Evolutionary conservation across 2,113 vertebrate species (phyloP).

Genomic region (Dasyprocta punctata): DNA sequence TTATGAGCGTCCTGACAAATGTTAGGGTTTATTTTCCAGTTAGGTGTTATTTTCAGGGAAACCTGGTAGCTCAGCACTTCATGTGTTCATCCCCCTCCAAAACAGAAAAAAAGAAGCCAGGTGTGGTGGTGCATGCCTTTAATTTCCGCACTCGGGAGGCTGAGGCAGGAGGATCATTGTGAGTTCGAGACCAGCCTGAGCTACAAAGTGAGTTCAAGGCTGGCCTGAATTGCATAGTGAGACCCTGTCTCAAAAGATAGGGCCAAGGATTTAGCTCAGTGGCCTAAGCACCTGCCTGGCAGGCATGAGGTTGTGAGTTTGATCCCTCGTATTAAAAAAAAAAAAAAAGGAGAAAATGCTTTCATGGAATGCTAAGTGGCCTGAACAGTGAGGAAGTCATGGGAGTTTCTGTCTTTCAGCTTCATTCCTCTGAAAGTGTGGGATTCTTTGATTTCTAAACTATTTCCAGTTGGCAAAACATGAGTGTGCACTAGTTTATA

Average conservation of each 20-base stretch:
- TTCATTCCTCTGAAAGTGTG: conserved; percentile 30
- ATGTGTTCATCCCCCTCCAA: not conserved
- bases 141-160: too few relatives aligned
- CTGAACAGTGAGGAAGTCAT: conserved; percentile 17
- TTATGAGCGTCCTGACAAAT: not conserved
- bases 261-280: too few relatives aligned
- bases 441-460: conserved; percentile 49
- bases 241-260: too few relatives aligned
- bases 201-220: too few relatives aligned
- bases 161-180: too few relatives aligned
- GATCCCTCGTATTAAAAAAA: too few relatives aligned
- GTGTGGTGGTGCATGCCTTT: too few relatives aligned
- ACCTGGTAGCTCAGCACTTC: not conserved
- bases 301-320: too few relatives aligned
- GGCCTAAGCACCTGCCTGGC: too few relatives aligned
- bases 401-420: not conserved
- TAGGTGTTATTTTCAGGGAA: not conserved
- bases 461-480: conserved; percentile 14
- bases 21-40: not conserved
- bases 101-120: not conserved
- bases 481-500: not conserved
- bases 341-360: too few relatives aligned
- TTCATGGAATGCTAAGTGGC: not conserved
- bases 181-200: too few relatives aligned
- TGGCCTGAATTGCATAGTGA: too few relatives aligned